Percentiles rank a stretch among this genome's conserved stretches.
Conservation (phyloP, 2,797 vertebrate species). For the Ctenopoma kingsleyae region DNA sequence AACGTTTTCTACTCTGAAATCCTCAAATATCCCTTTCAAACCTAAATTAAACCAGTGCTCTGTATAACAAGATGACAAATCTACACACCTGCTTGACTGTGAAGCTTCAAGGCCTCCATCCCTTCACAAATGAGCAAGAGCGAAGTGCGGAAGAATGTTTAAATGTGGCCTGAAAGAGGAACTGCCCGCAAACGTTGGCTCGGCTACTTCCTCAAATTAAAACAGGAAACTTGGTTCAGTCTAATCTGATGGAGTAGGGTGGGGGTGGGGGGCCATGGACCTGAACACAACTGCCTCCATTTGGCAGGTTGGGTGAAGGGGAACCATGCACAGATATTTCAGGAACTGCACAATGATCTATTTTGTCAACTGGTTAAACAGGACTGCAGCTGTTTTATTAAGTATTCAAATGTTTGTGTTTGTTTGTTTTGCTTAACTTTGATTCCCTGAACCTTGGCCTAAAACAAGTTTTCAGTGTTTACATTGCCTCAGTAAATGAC, state of each 20-base stretch:
- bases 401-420: conserved; percentile 36
- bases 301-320: conserved; percentile 49
- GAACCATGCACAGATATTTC: conserved; percentile 53
- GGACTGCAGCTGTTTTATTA: conserved; percentile 15
- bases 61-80: conserved; percentile 31
- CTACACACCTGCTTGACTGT: conserved; percentile 63
- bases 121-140: conserved; percentile 50
- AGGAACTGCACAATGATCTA: conserved; percentile 56
- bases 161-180: conserved; percentile 85
- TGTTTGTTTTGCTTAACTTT: not conserved
- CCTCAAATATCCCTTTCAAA: not conserved
- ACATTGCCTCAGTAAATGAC: not conserved
- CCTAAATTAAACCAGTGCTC: not conserved
- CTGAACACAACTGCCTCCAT: conserved; percentile 33
- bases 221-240: conserved; percentile 77
- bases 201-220: conserved; percentile 85
- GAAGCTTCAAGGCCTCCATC: conserved; percentile 49
- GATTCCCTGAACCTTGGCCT: not conserved
- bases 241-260: conserved; percentile 57
- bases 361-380: conserved; percentile 19
- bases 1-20: not conserved
- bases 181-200: conserved; percentile 78
- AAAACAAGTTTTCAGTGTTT: not conserved
- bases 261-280: conserved; percentile 30
- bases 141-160: conserved; percentile 69